Conservation (phyloP, 2,888 invertebrate species). For the Mesorhabditis belari region DNA sequence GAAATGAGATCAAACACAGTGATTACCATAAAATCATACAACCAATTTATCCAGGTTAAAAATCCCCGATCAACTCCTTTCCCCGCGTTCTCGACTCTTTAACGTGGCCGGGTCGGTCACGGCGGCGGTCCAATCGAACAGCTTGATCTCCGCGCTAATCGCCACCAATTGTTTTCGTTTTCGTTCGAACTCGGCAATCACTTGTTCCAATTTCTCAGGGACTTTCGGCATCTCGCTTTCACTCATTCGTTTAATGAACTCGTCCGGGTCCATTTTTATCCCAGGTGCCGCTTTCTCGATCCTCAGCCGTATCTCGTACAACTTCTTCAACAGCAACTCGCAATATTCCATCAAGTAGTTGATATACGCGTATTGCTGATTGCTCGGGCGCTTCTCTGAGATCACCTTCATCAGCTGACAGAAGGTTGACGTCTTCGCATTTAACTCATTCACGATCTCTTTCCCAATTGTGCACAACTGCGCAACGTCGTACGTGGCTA, state of each 20-base stretch:
- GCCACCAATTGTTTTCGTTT: not conserved
- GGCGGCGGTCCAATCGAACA: not conserved
- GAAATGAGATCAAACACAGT: no score
- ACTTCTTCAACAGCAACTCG: not conserved
- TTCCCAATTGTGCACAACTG: conserved; percentile 20
- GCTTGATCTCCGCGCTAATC: not conserved
- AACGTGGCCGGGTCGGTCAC: not conserved
- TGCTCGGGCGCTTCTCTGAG: not conserved
- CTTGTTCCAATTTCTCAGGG: not conserved
- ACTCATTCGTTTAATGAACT: not conserved
- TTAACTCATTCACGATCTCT: conserved; percentile 26
- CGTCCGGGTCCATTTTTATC: not conserved
- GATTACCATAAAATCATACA: no score
- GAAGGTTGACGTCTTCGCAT: not conserved
- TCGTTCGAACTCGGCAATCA: not conserved
- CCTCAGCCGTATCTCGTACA: not conserved
- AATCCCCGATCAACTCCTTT: no score
- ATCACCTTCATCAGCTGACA: not conserved
- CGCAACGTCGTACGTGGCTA: conserved; percentile 13
- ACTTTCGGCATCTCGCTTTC: not conserved
- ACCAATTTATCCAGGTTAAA: no score
- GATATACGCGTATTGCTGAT: not conserved
- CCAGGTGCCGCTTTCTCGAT: not conserved
- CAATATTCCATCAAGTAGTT: not conserved
- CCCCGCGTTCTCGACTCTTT: not conserved